A percentile compares a stretch with the other conserved stretches of the same genome.
phyloP scores from a whole-genome alignment of 2,797 vertebrate species.

The Nothura maculosa region DNA sequence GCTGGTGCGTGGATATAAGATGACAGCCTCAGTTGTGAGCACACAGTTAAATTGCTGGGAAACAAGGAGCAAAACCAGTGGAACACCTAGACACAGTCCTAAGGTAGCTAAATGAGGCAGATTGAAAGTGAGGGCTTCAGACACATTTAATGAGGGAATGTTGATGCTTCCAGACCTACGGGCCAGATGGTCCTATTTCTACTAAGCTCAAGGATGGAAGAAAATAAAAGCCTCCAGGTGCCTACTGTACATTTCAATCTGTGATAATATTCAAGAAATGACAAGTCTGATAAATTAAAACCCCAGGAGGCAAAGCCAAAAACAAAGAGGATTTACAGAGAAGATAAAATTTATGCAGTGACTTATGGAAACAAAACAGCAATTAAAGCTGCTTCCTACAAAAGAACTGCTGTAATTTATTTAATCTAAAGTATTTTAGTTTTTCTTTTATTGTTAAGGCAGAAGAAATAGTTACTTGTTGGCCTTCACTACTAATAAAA shows the following conservation, averaged over 20 bases:
- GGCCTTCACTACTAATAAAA: neutral
- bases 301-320: conserved; percentile 38
- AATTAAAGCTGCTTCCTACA: conserved; percentile 19
- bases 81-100: neutral
- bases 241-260: conserved; percentile 64
- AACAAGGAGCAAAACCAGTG: conserved; percentile 31
- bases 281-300: conserved; percentile 60
- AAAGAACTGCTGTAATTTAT: neutral
- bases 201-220: conserved; percentile 41
- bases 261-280: conserved; percentile 60
- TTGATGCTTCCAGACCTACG: conserved; percentile 73
- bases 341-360: conserved; percentile 26
- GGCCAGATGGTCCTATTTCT: conserved; percentile 66
- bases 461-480: neutral
- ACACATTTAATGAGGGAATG: conserved; percentile 66
- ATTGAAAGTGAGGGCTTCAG: conserved; percentile 60
- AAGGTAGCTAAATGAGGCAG: conserved; percentile 50
- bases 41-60: conserved; percentile 4
- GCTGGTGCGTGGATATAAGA: neutral
- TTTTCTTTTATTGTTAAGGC: neutral
- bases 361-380: conserved; percentile 17
- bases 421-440: neutral
- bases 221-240: conserved; percentile 71
- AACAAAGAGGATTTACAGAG: conserved; percentile 32
- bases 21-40: neutral